Evolutionary conservation across 1,140 invertebrate genomes (phyloP).

Genomic region (Magallana gigas): DNA sequence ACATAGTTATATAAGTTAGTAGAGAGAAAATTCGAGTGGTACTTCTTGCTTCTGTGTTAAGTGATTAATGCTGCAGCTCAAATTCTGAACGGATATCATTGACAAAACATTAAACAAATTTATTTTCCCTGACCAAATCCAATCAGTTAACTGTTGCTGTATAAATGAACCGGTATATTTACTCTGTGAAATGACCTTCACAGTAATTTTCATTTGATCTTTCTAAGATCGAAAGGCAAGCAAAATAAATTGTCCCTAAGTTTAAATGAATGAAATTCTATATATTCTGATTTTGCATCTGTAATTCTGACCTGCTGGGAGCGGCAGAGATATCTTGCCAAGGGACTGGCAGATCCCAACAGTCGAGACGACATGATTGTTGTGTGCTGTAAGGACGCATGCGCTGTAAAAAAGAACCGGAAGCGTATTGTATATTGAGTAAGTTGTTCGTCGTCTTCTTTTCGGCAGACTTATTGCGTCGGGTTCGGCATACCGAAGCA

Average conservation of each 20-base stretch:
- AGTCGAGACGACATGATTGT: conserved; percentile 27
- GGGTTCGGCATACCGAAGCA: neutral
- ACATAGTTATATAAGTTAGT: too few relatives aligned
- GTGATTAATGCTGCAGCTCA: too few relatives aligned
- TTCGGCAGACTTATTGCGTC: neutral
- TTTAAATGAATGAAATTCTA: too few relatives aligned
- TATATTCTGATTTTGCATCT: neutral
- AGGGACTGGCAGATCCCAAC: conserved; percentile 6
- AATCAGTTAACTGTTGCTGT: too few relatives aligned
- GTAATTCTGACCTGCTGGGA: neutral
- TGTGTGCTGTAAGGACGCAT: neutral
- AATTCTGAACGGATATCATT: too few relatives aligned
- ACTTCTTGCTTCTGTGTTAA: too few relatives aligned
- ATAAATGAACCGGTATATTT: too few relatives aligned
- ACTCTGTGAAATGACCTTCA: neutral
- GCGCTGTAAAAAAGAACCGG: neutral
- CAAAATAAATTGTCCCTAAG: too few relatives aligned
- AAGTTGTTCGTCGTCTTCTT: neutral
- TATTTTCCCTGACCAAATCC: too few relatives aligned
- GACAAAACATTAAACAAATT: too few relatives aligned
- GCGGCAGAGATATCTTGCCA: conserved; percentile 1
- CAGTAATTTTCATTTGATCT: neutral
- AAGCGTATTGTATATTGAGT: neutral
- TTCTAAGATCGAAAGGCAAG: neutral
- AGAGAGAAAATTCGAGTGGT: too few relatives aligned